Base-by-base conservation (phyloP, 2,888 invertebrate genomes). In the Peribatodes rhomboidaria region DNA sequence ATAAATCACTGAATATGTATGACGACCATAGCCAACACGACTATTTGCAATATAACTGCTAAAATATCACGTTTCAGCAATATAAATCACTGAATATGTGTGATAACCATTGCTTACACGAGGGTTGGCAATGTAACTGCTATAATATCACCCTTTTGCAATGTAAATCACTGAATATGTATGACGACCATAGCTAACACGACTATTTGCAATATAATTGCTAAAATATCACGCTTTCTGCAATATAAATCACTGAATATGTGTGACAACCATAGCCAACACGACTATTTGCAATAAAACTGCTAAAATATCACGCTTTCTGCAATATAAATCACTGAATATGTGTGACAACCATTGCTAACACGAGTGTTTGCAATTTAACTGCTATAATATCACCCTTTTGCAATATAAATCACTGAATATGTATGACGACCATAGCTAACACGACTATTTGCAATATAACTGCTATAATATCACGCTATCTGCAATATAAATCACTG, bases 1-100 rank as follows among this genome's bases (percentile, higher is more conserved):
- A 47, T 57, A 57, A 56, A 54, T 31, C 18, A 37, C 8, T 27
- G 41, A 44, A 13, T 42, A 14, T 37, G 22, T n/a, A 22, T 14
- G 10, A 33, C 8, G 7, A n/a, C 4, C 20, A 20, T n/a, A 47
- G 7, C 0, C 10, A 1, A 44, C 18, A 44, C 13, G 2, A 7
- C 4, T 20, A 6, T 44, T 44, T 2, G 44, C 13, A 4, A 20
- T 22, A 44, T 22, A 4, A 20, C 13, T 2, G 13, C 20, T 13
- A 22, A 7, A 39, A 39, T 14, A 39, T 14, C 39, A 14, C 10
- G 4, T 2, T 14, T 14, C 14, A 39, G n/a, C 37, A 52, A 52
- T 37, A 37, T 37, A 37, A 52, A 52, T 52, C 13, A 39, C 14
- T 39, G n/a, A 39, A 1, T 39, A 39, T 39, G 14, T 4, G 39